Conservation (phyloP, 2,797 vertebrate genomes). For the Denticeps clupeoides region DNA sequence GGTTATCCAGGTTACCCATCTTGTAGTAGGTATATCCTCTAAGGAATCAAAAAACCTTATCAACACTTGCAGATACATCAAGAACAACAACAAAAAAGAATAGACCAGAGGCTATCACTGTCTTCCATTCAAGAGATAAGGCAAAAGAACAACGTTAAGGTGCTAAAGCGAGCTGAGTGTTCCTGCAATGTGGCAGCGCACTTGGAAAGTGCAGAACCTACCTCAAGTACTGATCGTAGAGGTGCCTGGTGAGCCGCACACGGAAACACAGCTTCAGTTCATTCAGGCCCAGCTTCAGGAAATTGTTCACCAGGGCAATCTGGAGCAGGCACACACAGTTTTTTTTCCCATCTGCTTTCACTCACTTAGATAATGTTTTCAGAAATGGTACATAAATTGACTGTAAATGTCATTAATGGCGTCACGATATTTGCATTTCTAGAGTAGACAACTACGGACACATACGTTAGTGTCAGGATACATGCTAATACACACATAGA, state of each 20-base stretch:
- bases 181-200: neutral
- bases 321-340: conserved; percentile 51
- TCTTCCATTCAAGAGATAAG: no score
- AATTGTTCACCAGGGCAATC: conserved; percentile 95
- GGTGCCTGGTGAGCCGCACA: conserved; percentile 79
- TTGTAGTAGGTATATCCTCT: conserved; percentile 95
- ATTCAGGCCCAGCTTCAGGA: conserved; percentile 88
- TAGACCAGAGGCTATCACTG: no score
- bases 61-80: neutral
- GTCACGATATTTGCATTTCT: no score
- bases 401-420: no score
- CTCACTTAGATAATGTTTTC: no score
- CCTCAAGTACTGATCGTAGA: conserved; percentile 92
- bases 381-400: no score
- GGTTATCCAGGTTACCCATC: conserved; percentile 98
- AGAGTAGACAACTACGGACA: no score
- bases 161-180: neutral
- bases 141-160: no score
- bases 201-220: conserved; percentile 47
- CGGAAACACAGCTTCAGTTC: conserved; percentile 89
- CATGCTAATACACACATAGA: no score
- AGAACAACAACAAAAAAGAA: no score
- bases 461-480: no score
- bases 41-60: conserved; percentile 26
- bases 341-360: no score